A percentile compares a stretch with the other conserved stretches of the same genome.
Conservation (phyloP, 2,113 vertebrate genomes). For the Myiagra hebetior region DNA sequence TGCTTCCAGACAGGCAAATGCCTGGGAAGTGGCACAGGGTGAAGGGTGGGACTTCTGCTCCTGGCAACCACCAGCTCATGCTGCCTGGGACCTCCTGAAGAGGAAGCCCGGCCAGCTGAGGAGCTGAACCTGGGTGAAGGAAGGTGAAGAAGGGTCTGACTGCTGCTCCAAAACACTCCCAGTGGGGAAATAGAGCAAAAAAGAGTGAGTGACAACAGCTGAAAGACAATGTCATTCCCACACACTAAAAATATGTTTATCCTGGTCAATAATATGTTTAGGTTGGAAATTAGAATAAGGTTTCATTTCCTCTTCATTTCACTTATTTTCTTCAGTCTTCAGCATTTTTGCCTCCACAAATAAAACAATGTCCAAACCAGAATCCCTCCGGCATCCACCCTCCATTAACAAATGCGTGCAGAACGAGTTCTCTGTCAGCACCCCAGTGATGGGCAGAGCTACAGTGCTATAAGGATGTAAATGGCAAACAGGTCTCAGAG, state of each 20-base stretch:
- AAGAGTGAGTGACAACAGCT: background rate
- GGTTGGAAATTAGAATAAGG: background rate
- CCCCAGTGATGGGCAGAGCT: background rate
- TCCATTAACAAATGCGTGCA: background rate
- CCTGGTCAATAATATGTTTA: background rate
- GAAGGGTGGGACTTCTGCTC: background rate
- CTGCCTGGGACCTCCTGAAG: background rate
- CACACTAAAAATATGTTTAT: background rate
- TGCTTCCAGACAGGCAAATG: background rate
- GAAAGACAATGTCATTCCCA: background rate
- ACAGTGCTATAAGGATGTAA: background rate
- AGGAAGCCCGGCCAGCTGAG: background rate
- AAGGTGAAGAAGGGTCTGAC: background rate
- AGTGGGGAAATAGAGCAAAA: background rate
- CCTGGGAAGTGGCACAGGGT: fast-evolving
- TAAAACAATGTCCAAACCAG: background rate
- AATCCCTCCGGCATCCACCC: background rate
- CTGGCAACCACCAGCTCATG: fast-evolving
- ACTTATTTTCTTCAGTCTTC: background rate
- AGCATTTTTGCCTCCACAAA: background rate
- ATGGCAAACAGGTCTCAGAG: background rate
- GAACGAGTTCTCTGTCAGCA: background rate
- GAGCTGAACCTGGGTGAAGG: background rate
- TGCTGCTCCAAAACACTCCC: background rate
- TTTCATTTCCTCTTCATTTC: background rate